Conservation (phyloP, 2,113 vertebrate species). For the Oplegnathus fasciatus region DNA sequence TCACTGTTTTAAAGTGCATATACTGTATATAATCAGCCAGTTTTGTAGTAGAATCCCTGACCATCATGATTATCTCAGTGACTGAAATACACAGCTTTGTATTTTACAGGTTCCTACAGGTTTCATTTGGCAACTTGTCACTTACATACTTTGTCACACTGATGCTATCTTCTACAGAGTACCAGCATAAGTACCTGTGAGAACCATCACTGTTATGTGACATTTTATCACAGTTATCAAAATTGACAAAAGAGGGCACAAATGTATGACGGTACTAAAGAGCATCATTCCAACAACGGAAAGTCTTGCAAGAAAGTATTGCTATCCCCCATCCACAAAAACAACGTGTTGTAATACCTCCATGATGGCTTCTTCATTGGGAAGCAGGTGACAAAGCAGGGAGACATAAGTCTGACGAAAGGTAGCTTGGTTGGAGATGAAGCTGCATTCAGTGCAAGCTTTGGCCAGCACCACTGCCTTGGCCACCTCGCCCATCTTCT, state of each 20-base stretch:
- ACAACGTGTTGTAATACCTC: slow-evolving; percentile 85
- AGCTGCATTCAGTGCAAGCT: slow-evolving; percentile 90
- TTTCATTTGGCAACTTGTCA: background rate
- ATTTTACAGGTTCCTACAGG: background rate
- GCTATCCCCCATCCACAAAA: background rate
- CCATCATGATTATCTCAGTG: too few species aligned
- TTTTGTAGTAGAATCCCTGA: too few species aligned
- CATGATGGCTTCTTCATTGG: slow-evolving; percentile 94
- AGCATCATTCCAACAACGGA: background rate
- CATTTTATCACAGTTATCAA: background rate
- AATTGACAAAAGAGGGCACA: background rate
- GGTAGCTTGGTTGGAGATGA: slow-evolving; percentile 89
- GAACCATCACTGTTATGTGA: background rate
- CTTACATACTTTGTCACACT: background rate
- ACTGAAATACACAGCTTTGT: too few species aligned
- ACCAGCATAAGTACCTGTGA: background rate
- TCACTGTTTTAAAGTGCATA: too few species aligned
- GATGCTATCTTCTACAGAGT: background rate
- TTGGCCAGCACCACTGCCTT: slow-evolving; percentile 94
- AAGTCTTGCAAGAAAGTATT: background rate
- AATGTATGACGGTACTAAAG: background rate
- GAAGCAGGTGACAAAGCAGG: slow-evolving; percentile 93
- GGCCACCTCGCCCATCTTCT: slow-evolving; percentile 94
- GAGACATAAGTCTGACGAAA: slow-evolving; percentile 96
- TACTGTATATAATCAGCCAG: too few species aligned